Conservation (phyloP, 1,140 invertebrate genomes). For the Cotesia chilonis region DNA sequence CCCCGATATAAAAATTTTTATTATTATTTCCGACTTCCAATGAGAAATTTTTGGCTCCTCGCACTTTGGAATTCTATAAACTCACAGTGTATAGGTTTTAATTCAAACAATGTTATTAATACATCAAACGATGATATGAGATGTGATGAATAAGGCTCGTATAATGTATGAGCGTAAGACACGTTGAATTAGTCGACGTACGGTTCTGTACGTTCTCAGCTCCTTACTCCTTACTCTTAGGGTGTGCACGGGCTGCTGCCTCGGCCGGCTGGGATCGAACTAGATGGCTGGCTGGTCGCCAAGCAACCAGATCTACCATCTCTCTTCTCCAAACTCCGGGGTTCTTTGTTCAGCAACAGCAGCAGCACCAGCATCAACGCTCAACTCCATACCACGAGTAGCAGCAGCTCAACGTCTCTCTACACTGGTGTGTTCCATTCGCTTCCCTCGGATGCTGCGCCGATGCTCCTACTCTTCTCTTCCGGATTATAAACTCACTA, state of each 20-base stretch:
- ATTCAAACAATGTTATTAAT: no score
- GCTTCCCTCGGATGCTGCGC: constrained; percentile 15
- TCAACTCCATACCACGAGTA: background rate
- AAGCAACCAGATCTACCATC: constrained; percentile 63
- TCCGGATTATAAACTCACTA: constrained; percentile 29
- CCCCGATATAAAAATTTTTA: background rate
- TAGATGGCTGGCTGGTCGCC: constrained; percentile 64
- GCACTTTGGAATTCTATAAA: no score
- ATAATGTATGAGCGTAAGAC: background rate
- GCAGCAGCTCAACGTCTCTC: constrained; percentile 4
- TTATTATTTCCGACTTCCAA: no score
- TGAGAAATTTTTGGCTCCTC: no score
- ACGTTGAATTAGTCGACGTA: background rate
- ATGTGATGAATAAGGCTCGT: no score
- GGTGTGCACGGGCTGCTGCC: constrained; percentile 51
- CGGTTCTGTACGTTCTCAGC: background rate
- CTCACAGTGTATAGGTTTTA: no score
- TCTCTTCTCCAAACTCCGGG: constrained; percentile 34
- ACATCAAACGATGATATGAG: no score
- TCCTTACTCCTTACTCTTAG: constrained; percentile 46
- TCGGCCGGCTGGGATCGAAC: constrained; percentile 65
- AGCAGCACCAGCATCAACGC: background rate
- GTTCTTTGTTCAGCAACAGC: constrained; percentile 15
- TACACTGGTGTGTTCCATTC: background rate
- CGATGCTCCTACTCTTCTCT: constrained; percentile 27